phyloP scores from a whole-genome alignment of 2,888 invertebrate genomes.

The Leistus spinibarbis region DNA sequence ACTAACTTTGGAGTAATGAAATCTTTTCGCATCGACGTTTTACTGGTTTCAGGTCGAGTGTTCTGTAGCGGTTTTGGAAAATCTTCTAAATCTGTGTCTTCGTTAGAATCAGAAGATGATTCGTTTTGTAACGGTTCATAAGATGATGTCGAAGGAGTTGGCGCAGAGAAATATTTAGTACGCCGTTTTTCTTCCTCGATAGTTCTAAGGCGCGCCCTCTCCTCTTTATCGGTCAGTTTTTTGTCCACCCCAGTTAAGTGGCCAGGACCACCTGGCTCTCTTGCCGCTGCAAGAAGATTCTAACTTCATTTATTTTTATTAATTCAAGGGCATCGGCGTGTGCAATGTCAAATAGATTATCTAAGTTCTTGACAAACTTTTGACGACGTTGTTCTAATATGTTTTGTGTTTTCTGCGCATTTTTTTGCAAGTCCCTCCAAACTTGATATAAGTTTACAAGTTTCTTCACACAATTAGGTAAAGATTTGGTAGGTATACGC shows the following conservation, averaged over 20 bases:
- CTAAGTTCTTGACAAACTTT: conserved; percentile 43
- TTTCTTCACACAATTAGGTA: conserved; percentile 42
- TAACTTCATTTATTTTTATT: conserved; percentile 35
- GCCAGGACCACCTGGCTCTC: conserved; percentile 46
- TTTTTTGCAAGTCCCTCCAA: conserved; percentile 49
- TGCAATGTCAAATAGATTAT: conserved; percentile 26
- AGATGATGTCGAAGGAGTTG: not conserved
- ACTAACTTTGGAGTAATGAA: conserved; percentile 44
- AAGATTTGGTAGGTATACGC: conserved; percentile 44
- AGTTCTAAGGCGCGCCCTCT: conserved; percentile 27
- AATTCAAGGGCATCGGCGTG: conserved; percentile 27
- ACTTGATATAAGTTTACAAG: conserved; percentile 46
- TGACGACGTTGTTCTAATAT: conserved; percentile 36
- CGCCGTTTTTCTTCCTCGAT: too few relatives aligned
- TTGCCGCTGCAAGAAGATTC: conserved; percentile 18
- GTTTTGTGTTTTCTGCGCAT: conserved; percentile 43
- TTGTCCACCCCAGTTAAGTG: conserved; percentile 45
- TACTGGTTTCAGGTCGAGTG: conserved; percentile 34
- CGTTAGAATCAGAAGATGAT: not conserved
- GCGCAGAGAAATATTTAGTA: conserved; percentile 3
- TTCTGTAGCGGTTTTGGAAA: conserved; percentile 42
- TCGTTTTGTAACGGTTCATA: not conserved
- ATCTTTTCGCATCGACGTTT: conserved; percentile 39
- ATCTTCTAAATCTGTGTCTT: conserved; percentile 15
- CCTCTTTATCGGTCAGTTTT: conserved; percentile 46